phyloP scores from a whole-genome alignment of 2,113 vertebrate species.

The Cyprinodon variegatus region DNA sequence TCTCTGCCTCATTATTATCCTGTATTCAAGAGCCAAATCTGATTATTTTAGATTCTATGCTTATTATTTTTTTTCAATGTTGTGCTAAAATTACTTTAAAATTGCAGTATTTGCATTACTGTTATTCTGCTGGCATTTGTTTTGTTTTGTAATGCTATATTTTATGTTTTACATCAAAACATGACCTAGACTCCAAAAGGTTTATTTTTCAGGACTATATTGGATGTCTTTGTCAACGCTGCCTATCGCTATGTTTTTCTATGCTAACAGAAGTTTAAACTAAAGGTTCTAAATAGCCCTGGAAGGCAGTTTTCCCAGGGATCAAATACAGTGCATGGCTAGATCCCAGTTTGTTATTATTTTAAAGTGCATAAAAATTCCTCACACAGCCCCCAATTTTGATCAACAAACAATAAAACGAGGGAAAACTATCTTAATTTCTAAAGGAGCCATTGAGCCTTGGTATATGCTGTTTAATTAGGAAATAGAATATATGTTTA shows the following conservation, averaged over 20 bases:
- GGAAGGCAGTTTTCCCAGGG: slow-evolving; percentile 61
- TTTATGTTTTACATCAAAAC: slow-evolving; percentile 10
- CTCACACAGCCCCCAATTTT: slow-evolving; percentile 15
- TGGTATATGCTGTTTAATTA: neutral
- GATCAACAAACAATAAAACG: slow-evolving; percentile 32
- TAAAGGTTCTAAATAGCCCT: slow-evolving; percentile 22
- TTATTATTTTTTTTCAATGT: neutral
- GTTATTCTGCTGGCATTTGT: neutral
- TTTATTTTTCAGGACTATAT: slow-evolving; percentile 46
- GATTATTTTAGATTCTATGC: neutral
- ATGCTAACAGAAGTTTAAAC: slow-evolving; percentile 41
- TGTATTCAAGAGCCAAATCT: neutral
- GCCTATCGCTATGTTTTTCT: slow-evolving; percentile 52
- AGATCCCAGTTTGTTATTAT: slow-evolving; percentile 62
- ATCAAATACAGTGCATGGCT: slow-evolving; percentile 42
- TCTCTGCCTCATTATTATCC: neutral
- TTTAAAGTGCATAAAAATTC: slow-evolving; percentile 52
- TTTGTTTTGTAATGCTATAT: neutral
- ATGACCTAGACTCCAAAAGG: slow-evolving; percentile 1
- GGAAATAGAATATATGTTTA: slow-evolving; percentile 7
- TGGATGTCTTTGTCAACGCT: slow-evolving; percentile 47
- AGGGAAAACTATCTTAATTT: slow-evolving; percentile 24
- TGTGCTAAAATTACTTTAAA: neutral
- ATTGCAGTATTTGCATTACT: neutral
- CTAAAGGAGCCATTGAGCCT: neutral